phyloP scores from a whole-genome alignment of 2,888 invertebrate genomes.

The Pachliopta kotzebuea region DNA sequence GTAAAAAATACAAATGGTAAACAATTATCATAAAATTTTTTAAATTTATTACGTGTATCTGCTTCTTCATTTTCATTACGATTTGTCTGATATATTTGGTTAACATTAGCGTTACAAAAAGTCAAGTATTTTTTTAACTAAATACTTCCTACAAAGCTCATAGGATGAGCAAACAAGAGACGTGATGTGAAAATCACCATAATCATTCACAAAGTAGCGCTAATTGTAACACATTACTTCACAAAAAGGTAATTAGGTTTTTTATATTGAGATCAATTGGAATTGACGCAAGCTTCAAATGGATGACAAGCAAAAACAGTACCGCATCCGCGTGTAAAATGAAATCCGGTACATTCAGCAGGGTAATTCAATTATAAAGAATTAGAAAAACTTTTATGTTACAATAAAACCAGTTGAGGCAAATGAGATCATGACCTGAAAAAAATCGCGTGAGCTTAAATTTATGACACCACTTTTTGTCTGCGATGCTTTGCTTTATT shows the following conservation, averaged over 20 bases:
- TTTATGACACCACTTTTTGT: slow-evolving; percentile 10
- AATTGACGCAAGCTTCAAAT: slow-evolving; percentile 17
- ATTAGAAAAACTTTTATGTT: slow-evolving; percentile 44
- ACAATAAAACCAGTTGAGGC: slow-evolving; percentile 56
- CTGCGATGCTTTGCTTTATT: slow-evolving; percentile 8
- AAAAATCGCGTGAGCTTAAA: slow-evolving; percentile 21
- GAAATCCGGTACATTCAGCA: slow-evolving; percentile 56
- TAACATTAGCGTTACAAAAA: neutral
- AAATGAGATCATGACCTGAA: slow-evolving; percentile 58
- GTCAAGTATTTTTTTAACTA: neutral
- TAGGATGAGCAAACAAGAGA: slow-evolving; percentile 11
- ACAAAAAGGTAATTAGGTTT: slow-evolving; percentile 19
- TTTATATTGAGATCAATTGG: slow-evolving; percentile 13
- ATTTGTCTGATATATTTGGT: neutral
- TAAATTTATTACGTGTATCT: no score
- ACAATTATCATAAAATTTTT: no score
- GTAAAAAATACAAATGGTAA: no score
- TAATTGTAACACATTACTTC: slow-evolving; percentile 19
- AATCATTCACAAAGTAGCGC: slow-evolving; percentile 7
- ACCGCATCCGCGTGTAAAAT: slow-evolving; percentile 44
- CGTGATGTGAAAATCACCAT: slow-evolving; percentile 16
- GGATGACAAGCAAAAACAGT: slow-evolving; percentile 9
- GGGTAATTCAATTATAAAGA: slow-evolving; percentile 48
- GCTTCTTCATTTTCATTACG: no score
- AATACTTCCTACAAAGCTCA: slow-evolving; percentile 3